Base-by-base conservation (phyloP, 1,140 invertebrate genomes). In the Lineus longissimus region DNA sequence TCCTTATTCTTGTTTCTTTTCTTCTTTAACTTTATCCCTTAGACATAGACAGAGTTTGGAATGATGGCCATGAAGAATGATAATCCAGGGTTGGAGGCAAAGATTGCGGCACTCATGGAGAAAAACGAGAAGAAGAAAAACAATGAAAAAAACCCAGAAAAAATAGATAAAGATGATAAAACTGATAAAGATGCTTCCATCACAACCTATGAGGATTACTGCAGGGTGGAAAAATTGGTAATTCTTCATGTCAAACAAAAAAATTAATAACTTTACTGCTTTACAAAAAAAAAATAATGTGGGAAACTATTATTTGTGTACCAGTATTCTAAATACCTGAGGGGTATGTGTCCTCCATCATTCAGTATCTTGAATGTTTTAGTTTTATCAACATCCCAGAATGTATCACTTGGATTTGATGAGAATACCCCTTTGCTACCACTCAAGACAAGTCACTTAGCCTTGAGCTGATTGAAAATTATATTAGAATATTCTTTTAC, bases 401-500 rank as follows among this genome's bases (percentile, higher is more conserved):
- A 11, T 19, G 11, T 13, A 43, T 19, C 40, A 13, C 40, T 11
- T 13, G 11, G 11, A 11, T 43, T 43, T 13, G 40, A 11, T 19
- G 11, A 43, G 11, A 13, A 19, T 13, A 43, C 11, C 40, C 40
- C 40, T 43, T 13, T 11, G 11, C 40, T 43, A 43, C 11, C 11
- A 43, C 40, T 19, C 19, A 43, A 43, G 11, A 43, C 19, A 43
- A 43, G 11, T 43, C 19, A 11, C 11, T 43, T 43, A 43, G 11
- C 19, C 40, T 43, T 43, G 19, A 13, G 11, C 11, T 11, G 11
- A 43, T 43, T 19, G 11, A 13, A 43, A 13, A 13, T 13, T 43
- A 43, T 43, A 43, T 51, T 51, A 27, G 6, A 51, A 23, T n/a
- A 23, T 51, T 51, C 11, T 13, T 19, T 64, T 73, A 43, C 54